These are phyloP conservation scores for Musca domestica DNA, from an alignment of 1,140 invertebrate species.

Conservation along the genomic window DNA sequence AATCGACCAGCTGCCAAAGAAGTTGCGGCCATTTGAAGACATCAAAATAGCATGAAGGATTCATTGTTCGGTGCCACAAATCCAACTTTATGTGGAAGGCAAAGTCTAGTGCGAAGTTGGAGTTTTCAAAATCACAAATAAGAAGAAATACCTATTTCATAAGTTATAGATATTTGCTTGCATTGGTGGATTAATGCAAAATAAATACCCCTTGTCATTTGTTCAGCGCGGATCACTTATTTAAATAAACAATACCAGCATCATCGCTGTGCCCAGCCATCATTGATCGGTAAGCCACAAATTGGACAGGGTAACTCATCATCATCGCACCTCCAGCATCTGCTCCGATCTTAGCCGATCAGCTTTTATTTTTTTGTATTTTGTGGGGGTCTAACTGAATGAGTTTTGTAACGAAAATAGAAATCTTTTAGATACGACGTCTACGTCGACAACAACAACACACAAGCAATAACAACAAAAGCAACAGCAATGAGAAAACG, in stretches of 20 bases:
- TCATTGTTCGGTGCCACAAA: not conserved
- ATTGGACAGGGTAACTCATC: not conserved
- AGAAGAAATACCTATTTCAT: not conserved
- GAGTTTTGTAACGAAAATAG: not conserved
- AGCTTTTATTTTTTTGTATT: too few relatives aligned
- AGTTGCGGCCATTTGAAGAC: too few relatives aligned
- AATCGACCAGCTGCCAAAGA: too few relatives aligned
- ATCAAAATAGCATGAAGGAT: not conserved
- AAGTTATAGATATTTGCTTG: not conserved
- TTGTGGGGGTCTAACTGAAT: too few relatives aligned
- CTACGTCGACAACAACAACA: too few relatives aligned
- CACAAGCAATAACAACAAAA: too few relatives aligned
- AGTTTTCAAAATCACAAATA: not conserved
- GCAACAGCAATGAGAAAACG: not conserved
- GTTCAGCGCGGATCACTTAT: not conserved
- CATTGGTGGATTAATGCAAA: not conserved
- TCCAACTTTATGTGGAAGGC: too few relatives aligned
- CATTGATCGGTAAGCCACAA: not conserved
- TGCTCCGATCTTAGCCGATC: too few relatives aligned
- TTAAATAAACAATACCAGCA: not conserved
- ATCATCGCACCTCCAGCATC: too few relatives aligned
- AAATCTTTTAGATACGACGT: slow-evolving; percentile 3
- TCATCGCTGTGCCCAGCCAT: not conserved
- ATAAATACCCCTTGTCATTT: not conserved
- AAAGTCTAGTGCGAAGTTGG: too few relatives aligned